Evolutionary conservation across 2,888 invertebrate genomes (phyloP).

Genomic region (Protophormia terraenovae): DNA sequence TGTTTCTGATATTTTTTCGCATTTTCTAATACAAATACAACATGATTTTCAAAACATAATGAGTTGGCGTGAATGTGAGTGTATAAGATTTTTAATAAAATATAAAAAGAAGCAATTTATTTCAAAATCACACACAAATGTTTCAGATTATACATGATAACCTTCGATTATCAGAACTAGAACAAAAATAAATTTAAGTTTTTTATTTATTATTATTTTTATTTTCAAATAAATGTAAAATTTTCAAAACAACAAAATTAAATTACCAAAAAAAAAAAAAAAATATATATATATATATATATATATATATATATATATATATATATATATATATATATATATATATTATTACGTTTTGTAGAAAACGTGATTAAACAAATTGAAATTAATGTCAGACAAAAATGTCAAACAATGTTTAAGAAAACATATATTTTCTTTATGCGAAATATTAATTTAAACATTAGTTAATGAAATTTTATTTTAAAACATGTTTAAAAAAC

Average conservation of each 20-base stretch:
- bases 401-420: no score
- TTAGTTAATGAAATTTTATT: no score
- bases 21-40: conserved; percentile 12
- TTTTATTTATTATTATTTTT: neutral
- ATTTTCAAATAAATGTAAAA: conserved; percentile 4
- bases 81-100: conserved; percentile 4
- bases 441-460: no score
- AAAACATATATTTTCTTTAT: no score
- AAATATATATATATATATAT: no score
- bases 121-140: conserved; percentile 30
- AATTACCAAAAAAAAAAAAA: neutral
- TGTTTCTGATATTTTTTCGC: no score
- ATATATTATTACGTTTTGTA: neutral
- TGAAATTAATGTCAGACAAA: neutral
- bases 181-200: conserved; percentile 32
- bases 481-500: no score
- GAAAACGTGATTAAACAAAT: neutral
- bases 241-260: neutral
- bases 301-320: no score
- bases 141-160: conserved; percentile 43
- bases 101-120: neutral
- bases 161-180: conserved; percentile 62
- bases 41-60: neutral
- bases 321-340: no score
- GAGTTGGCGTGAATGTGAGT: neutral